Conservation (phyloP, 1,140 invertebrate genomes). For the Drosophila nannoptera region DNA sequence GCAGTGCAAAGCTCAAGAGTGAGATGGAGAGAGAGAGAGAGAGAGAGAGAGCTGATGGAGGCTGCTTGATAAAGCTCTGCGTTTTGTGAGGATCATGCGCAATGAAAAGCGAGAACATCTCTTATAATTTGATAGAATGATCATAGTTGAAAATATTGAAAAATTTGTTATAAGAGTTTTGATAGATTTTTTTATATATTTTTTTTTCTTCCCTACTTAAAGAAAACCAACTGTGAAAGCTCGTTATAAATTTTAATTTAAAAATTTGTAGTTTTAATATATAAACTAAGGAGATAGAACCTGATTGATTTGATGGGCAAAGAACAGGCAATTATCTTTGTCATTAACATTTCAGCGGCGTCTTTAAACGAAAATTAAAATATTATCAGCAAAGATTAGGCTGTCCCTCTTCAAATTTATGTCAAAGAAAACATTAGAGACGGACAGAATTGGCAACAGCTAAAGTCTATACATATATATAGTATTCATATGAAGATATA, state of each 20-base stretch:
- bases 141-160: too few species aligned
- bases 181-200: not conserved
- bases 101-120: not conserved
- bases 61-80: not conserved
- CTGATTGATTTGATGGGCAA: not conserved
- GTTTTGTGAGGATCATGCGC: conserved; percentile 13
- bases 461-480: conserved; percentile 16
- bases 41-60: not conserved
- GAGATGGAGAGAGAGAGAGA: not conserved
- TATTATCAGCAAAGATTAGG: conserved; percentile 60
- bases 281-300: not conserved
- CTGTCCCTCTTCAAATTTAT: conserved; percentile 63
- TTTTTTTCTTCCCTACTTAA: not conserved
- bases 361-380: conserved; percentile 22
- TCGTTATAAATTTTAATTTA: not conserved
- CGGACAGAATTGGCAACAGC: conserved; percentile 50
- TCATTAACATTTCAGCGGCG: conserved; percentile 32
- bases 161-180: conserved; percentile 16
- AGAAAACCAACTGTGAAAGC: not conserved
- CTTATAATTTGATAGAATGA: conserved; percentile 29
- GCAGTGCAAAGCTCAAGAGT: conserved; percentile 31
- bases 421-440: conserved; percentile 72
- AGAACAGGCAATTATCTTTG: not conserved
- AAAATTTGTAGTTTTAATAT: too few species aligned
- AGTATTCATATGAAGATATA: not conserved